Evolutionary conservation across 2,888 invertebrate genomes (phyloP), one percentile per base, ranked within the genome.

Genomic region (Scaptodrosophila latifasciaeformis): DNA sequence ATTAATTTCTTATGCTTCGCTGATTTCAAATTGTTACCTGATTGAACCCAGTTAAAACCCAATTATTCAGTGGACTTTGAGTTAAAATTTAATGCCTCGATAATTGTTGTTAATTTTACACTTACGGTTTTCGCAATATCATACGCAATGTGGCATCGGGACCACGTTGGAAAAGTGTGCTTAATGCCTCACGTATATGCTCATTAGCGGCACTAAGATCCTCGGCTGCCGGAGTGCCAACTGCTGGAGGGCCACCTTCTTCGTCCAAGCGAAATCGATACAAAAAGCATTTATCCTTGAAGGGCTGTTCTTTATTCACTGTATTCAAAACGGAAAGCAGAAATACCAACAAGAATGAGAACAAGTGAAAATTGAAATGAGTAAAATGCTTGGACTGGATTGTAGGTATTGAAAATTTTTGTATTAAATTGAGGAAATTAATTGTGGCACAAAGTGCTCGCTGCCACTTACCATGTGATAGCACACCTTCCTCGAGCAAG

Each of bases 251-350:
- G 13, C 88, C 88, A 18, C 89, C 89, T 57, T 91, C 90, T 81
- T 92, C 91, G 84, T 93, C 93, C 83, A 92, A 90, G 83, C 91
- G 90, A 88, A 94, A 94, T 55, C 93, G 91, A 87, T 94, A 94
- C 75, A 93, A 90, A 82, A 93, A 90, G 85, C 92, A 92, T 88
- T 93, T 93, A 88, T 94, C 94, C 85, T 92, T 91, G 87, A 94
- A 94, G 45, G 92, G 91, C 81, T 93, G 92, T 80, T 94, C 93
- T 68, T 91, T 90, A 69, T 91, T 91, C 54, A 93, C 93, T 93
- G 75, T 9, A 40, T 35, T 7, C 37, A 17, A 9, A 29, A 49
- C 18, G 27, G 18, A 1, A 31, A 31, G 35, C 15, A 34, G 43
- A 40, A 21, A 18, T 7, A 24, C 42, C 17, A 46, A 47, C 13